Conservation (phyloP, 2,797 vertebrate species). For the Smutsia temminckii region DNA sequence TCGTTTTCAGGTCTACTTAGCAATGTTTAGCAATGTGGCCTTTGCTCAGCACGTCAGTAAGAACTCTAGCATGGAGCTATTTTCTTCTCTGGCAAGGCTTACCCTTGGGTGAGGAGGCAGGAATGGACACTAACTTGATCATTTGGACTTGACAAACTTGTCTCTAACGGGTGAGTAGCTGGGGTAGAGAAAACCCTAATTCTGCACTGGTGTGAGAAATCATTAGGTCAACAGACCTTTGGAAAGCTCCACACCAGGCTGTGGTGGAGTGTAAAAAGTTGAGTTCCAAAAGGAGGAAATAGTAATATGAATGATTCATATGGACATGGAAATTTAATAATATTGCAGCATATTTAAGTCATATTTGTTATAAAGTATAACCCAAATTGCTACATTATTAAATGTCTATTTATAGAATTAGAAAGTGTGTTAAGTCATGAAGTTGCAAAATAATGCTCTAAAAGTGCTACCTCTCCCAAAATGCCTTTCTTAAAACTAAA, state of each 20-base stretch:
- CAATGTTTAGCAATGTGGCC: not conserved
- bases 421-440: not conserved
- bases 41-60: not conserved
- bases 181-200: not conserved
- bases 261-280: not conserved
- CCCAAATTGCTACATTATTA: not conserved
- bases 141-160: not conserved
- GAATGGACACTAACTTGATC: not conserved
- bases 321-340: not conserved
- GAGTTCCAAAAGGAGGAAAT: not conserved
- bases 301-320: not conserved
- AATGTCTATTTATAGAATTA: not conserved
- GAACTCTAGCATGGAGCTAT: not conserved
- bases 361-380: slow-evolving; percentile 15
- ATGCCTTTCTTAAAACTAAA: not conserved
- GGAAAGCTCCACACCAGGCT: not conserved
- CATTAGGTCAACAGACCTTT: not conserved
- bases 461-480: not conserved
- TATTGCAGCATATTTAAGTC: not conserved
- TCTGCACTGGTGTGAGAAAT: not conserved
- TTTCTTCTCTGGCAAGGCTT: not conserved
- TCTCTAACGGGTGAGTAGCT: not conserved
- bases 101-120: not conserved
- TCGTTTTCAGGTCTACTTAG: not conserved
- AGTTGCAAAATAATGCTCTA: not conserved